phyloP scores from a whole-genome alignment of 2,797 vertebrate species.

The Podarcis lilfordi region DNA sequence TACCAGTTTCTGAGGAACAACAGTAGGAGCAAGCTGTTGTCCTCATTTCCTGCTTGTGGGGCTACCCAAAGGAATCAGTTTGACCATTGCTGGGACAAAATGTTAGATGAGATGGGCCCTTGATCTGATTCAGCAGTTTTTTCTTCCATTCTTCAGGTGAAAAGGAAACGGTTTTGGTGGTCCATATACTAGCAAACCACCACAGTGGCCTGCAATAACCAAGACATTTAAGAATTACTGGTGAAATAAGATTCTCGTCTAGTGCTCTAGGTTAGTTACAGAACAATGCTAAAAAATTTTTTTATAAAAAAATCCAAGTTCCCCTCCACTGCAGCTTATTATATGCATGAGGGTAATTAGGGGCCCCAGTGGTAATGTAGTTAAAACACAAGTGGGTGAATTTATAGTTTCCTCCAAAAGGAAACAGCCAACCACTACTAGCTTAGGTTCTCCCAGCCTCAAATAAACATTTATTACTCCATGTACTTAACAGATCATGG shows the following conservation, averaged over 20 bases:
- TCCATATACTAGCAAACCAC: background rate
- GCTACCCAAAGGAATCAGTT: background rate
- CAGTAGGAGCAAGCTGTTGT: background rate
- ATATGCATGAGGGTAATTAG: conserved; percentile 82
- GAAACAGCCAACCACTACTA: conserved; percentile 85
- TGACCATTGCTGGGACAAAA: background rate
- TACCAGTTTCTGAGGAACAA: background rate
- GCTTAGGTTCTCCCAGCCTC: conserved; percentile 81
- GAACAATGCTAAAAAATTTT: background rate
- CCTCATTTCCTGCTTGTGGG: background rate
- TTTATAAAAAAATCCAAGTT: conserved; percentile 41
- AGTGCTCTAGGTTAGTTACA: background rate
- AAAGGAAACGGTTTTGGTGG: background rate
- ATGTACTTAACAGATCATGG: conserved; percentile 70
- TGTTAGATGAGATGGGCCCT: too few relatives aligned
- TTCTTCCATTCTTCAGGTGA: background rate
- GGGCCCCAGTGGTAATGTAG: conserved; percentile 74
- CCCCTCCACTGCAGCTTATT: conserved; percentile 60
- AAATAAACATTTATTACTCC: conserved; percentile 81
- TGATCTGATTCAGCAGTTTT: too few relatives aligned
- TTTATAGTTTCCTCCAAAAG: conserved; percentile 94
- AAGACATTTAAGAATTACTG: background rate
- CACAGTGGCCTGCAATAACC: background rate
- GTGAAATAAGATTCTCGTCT: background rate
- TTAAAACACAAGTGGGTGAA: conserved; percentile 82